Percentiles rank a stretch among this genome's conserved stretches.
Evolutionary conservation across 2,113 vertebrate genomes (phyloP).

Genomic region (Guaruba guarouba): DNA sequence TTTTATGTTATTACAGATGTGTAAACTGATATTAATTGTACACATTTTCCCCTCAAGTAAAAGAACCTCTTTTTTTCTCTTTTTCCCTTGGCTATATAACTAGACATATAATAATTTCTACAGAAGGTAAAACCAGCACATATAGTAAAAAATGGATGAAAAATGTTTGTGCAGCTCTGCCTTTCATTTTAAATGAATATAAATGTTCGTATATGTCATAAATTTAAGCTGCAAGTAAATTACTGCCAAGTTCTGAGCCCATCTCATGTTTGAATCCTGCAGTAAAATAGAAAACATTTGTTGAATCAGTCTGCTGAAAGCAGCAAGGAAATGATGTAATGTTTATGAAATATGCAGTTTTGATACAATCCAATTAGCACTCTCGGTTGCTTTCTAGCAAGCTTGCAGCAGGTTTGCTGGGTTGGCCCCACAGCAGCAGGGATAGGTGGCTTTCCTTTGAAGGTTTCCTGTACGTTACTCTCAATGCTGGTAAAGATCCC

Average conservation of each 20-base stretch:
- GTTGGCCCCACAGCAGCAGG: slow-evolving; percentile 6
- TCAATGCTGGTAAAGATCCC: background rate
- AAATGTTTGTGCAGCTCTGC: slow-evolving; percentile 63
- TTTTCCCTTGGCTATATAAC: slow-evolving; percentile 36
- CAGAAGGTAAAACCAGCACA: slow-evolving; percentile 35
- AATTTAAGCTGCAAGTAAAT: slow-evolving; percentile 68
- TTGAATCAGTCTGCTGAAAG: slow-evolving; percentile 52
- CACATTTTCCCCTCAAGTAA: slow-evolving; percentile 16
- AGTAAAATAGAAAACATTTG: slow-evolving; percentile 74
- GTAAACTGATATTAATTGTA: slow-evolving; percentile 60
- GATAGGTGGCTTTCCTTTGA: background rate
- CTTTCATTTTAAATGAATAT: slow-evolving; percentile 74
- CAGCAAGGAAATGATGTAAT: slow-evolving; percentile 67
- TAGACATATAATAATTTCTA: slow-evolving; percentile 59
- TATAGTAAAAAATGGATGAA: slow-evolving; percentile 23
- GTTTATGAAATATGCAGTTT: slow-evolving; percentile 55
- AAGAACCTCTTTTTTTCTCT: slow-evolving; percentile 7
- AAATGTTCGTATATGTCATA: slow-evolving; percentile 72
- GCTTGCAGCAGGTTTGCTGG: background rate
- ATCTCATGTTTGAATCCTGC: slow-evolving; percentile 45
- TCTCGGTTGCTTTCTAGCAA: background rate
- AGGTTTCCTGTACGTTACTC: background rate
- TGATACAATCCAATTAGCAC: slow-evolving; percentile 67
- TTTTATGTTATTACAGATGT: slow-evolving; percentile 44
- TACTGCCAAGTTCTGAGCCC: slow-evolving; percentile 63